These are phyloP conservation scores for Pseudochirops corinnae DNA, from an alignment of 2,797 vertebrate species.

Conservation along the genomic window DNA sequence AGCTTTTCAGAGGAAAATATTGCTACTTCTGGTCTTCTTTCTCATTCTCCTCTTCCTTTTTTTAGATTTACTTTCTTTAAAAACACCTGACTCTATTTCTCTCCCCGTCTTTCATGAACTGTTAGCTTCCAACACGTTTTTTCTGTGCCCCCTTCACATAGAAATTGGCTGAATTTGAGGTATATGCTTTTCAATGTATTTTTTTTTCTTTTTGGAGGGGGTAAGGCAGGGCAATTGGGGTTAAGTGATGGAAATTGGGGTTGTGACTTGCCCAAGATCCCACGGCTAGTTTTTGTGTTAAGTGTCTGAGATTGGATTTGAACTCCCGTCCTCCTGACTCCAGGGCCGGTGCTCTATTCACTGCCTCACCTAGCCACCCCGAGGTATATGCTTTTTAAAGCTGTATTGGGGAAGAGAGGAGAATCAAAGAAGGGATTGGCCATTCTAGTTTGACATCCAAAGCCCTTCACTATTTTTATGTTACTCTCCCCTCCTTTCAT, in stretches of 20 bases:
- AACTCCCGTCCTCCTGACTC: no score
- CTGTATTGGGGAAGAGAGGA: not conserved
- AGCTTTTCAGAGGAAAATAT: slow-evolving; percentile 5
- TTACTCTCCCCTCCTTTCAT: not conserved
- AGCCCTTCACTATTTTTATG: not conserved
- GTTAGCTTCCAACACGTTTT: not conserved
- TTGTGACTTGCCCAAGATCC: no score
- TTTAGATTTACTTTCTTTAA: not conserved
- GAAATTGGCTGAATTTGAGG: not conserved
- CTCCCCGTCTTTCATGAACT: not conserved
- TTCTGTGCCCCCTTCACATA: not conserved
- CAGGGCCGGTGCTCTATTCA: no score
- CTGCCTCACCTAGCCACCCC: no score
- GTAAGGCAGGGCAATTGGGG: no score
- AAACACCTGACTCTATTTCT: not conserved
- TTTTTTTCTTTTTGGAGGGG: no score
- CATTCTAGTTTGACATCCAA: not conserved
- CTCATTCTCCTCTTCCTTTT: not conserved
- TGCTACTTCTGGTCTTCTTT: slow-evolving; percentile 6
- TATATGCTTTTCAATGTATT: not conserved
- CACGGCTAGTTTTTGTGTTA: no score
- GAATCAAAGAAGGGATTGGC: not conserved
- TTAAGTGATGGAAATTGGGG: no score
- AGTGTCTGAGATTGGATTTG: no score
- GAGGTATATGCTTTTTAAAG: not conserved